Base-by-base conservation (phyloP, 64 coral and sea anemone genomes). In the Pocillopora damicornis region DNA sequence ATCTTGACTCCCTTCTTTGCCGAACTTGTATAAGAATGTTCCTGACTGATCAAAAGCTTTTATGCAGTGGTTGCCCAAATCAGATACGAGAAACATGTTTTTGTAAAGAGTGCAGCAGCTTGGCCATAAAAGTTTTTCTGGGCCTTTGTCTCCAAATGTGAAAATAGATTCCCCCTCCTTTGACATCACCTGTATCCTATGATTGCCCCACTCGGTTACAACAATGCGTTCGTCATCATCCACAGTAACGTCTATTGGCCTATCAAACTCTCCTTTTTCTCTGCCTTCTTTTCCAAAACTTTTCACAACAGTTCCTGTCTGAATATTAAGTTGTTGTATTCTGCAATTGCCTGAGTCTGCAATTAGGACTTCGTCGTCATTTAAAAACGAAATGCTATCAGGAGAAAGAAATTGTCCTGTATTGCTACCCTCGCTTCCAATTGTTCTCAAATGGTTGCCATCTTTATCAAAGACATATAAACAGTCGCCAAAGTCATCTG, bases 201-300 rank as follows among this genome's bases (percentile, higher is more conserved):
- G 0, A 63, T 88, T 88, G 22, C 7, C 5, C 1, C 4, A 4
- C 59, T 92, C 91, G 63, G 67, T 65, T 17, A 88, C 86, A 16
- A 92, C 88, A 42, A 92, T 88, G 71, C 76, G 73, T 30, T 77
- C 77, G 13, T 83, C 59, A 20, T 60, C 74, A 66, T 88, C 91
- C 57, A 88, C 76, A 66, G 76, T 64, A 17, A 92, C 86, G 17
- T 72, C 86, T 8, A 15, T 0, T 75, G 91, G 91, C 12, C 0
- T 7, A 0, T 36, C 13, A 77, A 92, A 92, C 42, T 88, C 57
- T 88, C 86, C 71, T 66, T 88, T n/a, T 16, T 34, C 60, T 63
- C 20, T 68, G 18, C 89, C 89, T 30, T 36, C 10, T 34, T 22
- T 58, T 60, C 77, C 91, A 82, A 92, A 92, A 13, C 23, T 63